Percentiles rank a stretch among this genome's conserved stretches.
These are phyloP conservation scores for Nycticebus coucang DNA, from an alignment of 2,113 vertebrate species.

Conservation along the genomic window DNA sequence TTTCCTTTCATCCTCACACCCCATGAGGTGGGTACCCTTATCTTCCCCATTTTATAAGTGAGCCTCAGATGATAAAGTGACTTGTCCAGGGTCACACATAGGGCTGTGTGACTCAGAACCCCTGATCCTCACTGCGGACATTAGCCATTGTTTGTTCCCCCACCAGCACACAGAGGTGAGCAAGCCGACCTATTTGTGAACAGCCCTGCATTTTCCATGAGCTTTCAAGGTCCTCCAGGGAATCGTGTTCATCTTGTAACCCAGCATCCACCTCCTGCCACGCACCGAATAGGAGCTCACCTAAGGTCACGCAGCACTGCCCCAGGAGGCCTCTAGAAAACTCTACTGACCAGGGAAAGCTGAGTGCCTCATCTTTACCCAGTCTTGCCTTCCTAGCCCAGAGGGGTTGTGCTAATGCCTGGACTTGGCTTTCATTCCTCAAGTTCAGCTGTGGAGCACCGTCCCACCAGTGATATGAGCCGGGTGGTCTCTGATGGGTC, in stretches of 20 bases:
- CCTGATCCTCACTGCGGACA: not conserved
- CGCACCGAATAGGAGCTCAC: not conserved
- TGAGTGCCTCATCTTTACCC: not conserved
- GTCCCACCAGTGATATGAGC: not conserved
- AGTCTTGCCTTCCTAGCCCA: not conserved
- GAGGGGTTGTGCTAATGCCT: not conserved
- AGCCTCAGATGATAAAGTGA: not conserved
- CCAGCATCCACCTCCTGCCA: not conserved
- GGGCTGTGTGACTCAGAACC: not conserved
- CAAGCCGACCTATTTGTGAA: not conserved
- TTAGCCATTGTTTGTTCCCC: rapidly evolving
- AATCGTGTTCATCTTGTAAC: not conserved
- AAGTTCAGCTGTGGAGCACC: not conserved
- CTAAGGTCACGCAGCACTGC: not conserved
- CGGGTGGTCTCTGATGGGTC: not conserved
- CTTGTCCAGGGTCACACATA: not conserved
- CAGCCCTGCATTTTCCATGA: not conserved
- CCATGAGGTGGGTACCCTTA: too few species aligned
- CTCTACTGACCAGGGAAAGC: not conserved
- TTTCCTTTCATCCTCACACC: not conserved
- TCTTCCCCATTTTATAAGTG: not conserved
- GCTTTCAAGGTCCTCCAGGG: rapidly evolving
- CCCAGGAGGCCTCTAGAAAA: not conserved
- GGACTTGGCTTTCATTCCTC: not conserved
- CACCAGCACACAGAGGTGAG: rapidly evolving